Percentiles rank a stretch among this genome's conserved stretches.
These are phyloP conservation scores for Scolopax mira DNA, from an alignment of 2,113 vertebrate species.

Conservation along the genomic window DNA sequence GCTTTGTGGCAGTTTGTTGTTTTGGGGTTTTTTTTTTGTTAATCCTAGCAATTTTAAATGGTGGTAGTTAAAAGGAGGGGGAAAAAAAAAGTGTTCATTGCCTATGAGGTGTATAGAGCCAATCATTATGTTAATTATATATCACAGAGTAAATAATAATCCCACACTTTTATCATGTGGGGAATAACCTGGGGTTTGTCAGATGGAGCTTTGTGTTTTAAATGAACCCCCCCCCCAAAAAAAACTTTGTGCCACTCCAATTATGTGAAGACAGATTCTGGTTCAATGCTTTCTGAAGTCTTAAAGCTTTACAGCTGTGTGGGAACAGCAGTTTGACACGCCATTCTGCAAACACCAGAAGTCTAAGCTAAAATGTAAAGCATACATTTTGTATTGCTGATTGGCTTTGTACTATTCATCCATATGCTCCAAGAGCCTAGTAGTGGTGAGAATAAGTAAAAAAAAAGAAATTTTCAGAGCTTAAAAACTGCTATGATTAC, in stretches of 20 bases:
- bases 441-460: background rate
- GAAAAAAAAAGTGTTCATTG: background rate
- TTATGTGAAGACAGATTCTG: conserved; percentile 39
- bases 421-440: background rate
- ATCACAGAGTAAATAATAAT: conserved; percentile 1
- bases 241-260: background rate
- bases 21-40: background rate
- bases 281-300: conserved; percentile 19
- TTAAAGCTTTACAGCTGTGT: conserved; percentile 57
- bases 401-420: background rate
- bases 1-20: background rate
- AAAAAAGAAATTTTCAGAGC: background rate
- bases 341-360: conserved; percentile 44
- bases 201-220: conserved; percentile 29
- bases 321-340: conserved; percentile 38
- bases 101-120: background rate
- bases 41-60: background rate
- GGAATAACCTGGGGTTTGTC: conserved; percentile 1
- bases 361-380: conserved; percentile 30
- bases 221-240: background rate
- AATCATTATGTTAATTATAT: background rate
- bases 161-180: background rate
- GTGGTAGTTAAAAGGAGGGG: background rate
- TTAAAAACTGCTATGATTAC: background rate
- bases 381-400: background rate